phyloP scores from a whole-genome alignment of 2,888 invertebrate genomes.

The Lycophotia porphyrea region DNA sequence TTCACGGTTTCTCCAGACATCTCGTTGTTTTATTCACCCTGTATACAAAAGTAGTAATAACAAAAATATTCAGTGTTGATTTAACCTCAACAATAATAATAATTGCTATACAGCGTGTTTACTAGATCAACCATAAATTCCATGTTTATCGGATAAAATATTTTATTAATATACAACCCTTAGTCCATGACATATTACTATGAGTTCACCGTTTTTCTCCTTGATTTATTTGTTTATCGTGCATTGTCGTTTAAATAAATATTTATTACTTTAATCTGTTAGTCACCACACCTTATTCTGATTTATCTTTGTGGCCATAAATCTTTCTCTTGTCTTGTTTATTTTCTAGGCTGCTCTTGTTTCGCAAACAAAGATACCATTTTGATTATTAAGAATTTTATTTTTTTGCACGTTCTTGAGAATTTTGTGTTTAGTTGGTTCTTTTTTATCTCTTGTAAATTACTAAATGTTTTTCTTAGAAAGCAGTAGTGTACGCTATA shows the following conservation, averaged over 20 bases:
- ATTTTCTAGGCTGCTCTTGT: conserved; percentile 36
- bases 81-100: conserved; percentile 22
- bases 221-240: conserved; percentile 67
- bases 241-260: conserved; percentile 61
- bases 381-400: conserved; percentile 21
- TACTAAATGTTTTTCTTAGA: background rate
- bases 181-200: conserved; percentile 55
- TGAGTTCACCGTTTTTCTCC: conserved; percentile 51
- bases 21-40: background rate
- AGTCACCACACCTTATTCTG: conserved; percentile 63
- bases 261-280: conserved; percentile 66
- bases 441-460: conserved; percentile 7
- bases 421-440: background rate
- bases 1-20: background rate
- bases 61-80: background rate
- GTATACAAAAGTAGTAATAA: background rate
- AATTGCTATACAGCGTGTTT: conserved; percentile 7
- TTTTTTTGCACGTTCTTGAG: conserved; percentile 18
- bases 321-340: conserved; percentile 56
- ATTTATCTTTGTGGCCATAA: conserved; percentile 52
- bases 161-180: conserved; percentile 52
- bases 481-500: background rate
- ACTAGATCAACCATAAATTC: conserved; percentile 41
- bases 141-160: conserved; percentile 40
- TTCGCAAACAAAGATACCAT: conserved; percentile 30